These are phyloP conservation scores for Ochlodes sylvanus DNA, from an alignment of 2,888 invertebrate species.

Conservation along the genomic window DNA sequence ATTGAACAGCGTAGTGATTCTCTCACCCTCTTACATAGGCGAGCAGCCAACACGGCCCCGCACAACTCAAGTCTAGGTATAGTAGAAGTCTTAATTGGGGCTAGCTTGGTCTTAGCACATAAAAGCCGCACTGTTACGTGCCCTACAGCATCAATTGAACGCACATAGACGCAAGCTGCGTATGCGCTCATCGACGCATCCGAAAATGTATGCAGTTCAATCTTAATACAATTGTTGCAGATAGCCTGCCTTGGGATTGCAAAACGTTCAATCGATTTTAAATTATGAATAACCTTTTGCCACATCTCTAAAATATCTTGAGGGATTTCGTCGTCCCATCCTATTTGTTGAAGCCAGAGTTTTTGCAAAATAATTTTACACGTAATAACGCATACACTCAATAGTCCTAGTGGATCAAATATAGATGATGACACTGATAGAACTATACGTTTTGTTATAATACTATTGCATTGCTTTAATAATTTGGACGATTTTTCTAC, in stretches of 20 bases:
- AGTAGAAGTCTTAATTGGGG: background rate
- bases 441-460: background rate
- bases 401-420: slow-evolving; percentile 12
- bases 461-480: too few species aligned
- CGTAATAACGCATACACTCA: slow-evolving; percentile 2
- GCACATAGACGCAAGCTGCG: background rate
- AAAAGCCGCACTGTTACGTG: slow-evolving; percentile 25
- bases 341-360: background rate
- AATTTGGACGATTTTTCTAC: too few species aligned
- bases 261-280: slow-evolving; percentile 3
- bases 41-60: background rate
- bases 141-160: background rate
- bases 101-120: slow-evolving; percentile 36
- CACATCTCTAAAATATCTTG: background rate
- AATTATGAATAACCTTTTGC: background rate
- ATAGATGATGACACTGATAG: slow-evolving; percentile 8
- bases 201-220: slow-evolving; percentile 16
- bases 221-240: background rate
- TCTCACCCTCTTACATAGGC: slow-evolving; percentile 27
- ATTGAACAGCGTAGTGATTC: slow-evolving; percentile 15
- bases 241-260: slow-evolving; percentile 3
- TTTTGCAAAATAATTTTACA: slow-evolving; percentile 23
- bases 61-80: too few species aligned
- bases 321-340: slow-evolving; percentile 10
- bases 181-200: slow-evolving; percentile 18